Evolutionary conservation across 2,888 invertebrate genomes (phyloP), one percentile per base, ranked within the genome.

Genomic region (Parapristionchus giblindavisi): DNA sequence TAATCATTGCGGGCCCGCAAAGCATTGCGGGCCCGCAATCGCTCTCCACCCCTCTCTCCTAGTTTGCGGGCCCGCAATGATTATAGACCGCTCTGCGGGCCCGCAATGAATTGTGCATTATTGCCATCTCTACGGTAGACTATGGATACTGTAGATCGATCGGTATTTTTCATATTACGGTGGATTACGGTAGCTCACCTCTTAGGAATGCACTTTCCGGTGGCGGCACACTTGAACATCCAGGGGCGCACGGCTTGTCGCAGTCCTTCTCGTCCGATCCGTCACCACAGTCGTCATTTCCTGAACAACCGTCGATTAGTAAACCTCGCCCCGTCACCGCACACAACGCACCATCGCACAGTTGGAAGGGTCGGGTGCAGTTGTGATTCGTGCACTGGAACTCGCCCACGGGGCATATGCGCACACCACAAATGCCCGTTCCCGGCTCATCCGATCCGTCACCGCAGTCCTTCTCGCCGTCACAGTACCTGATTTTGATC

Each of bases 381-480:
- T 94, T 95, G 38, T 93, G 93, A 88, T 96, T 96, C 78, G 92
- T 92, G 88, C 96, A 97, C 86, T 97, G 96, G 93, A 95, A 97
- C 51, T 94, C 93, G n/a, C 96, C 96, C 0, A 88, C 85, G 3
- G 86, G 84, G 72, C 88, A 88, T 58, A 88, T 84, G 29, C 87
- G 76, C 48, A 79, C 75, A 8, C 81, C 86, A 68, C 87, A 87
- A 51, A 85, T 81, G 68, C 81, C 84, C 60, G 76, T 75, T 52
- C 85, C 85, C 8, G 85, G 86, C 79, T 99, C 98, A 87, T 99
- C 98, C 11, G 94, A 94, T n/a, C 95, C 96, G 88, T 97, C 96
- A 0, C 94, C 94, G 88, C 98, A 99, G 89, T 98, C 97, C 86
- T 95, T 77, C 72, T 87, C 86, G n/a, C 83, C 83, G 75, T 83